Evolutionary conservation across 2,888 invertebrate species (phyloP).

Genomic region (Deroplatys truncata): DNA sequence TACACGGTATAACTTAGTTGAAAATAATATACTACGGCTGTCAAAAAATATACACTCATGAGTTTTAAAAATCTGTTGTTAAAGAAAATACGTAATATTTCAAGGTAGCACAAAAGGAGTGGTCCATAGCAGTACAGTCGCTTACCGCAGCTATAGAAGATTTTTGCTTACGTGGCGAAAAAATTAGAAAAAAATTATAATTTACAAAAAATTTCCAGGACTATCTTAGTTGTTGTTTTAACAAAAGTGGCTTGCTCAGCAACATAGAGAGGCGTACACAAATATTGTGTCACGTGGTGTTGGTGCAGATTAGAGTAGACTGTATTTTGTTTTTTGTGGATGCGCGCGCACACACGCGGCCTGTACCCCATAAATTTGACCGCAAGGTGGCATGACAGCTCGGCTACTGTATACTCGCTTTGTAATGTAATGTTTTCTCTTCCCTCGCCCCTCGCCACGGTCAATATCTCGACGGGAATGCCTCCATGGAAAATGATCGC

Average conservation of each 20-base stretch:
- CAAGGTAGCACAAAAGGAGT: not conserved
- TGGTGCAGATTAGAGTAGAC: not conserved
- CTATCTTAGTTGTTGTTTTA: not conserved
- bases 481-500: not conserved
- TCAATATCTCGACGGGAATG: not conserved
- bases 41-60: constrained; percentile 10
- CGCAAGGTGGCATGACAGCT: not conserved
- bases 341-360: not conserved
- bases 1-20: constrained; percentile 9
- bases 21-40: constrained; percentile 15
- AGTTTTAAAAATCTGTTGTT: constrained; percentile 1
- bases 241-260: not conserved
- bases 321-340: not conserved
- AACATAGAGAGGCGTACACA: not conserved
- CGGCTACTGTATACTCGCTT: not conserved
- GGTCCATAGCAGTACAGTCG: not conserved
- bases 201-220: not conserved
- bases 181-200: not conserved
- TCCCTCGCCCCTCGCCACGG: not conserved
- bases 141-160: not conserved
- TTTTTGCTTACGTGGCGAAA: not conserved
- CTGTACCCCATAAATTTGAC: not conserved
- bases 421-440: not conserved
- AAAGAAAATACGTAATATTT: constrained; percentile 5
- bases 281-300: not conserved